phyloP scores from a whole-genome alignment of 2,797 vertebrate genomes.

The Acanthurus leucopareius region DNA sequence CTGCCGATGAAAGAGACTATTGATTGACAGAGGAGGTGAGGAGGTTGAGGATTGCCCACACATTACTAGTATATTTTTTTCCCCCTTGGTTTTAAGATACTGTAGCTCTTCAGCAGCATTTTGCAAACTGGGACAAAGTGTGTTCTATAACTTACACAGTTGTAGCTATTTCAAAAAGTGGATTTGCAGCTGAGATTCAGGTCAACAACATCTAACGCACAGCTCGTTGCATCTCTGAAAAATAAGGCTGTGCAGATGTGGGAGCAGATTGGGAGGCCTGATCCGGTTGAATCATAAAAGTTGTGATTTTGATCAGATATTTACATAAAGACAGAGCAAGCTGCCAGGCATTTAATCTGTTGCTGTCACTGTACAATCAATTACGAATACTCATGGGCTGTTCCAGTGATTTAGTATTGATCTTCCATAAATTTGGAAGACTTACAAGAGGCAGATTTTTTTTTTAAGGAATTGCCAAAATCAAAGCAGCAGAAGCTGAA shows the following conservation, averaged over 20 bases:
- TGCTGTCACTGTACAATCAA: slow-evolving; percentile 11
- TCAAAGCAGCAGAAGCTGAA: background rate
- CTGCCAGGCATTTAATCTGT: slow-evolving; percentile 37
- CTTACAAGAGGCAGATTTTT: background rate
- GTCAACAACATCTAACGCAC: slow-evolving; percentile 63
- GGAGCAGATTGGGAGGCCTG: slow-evolving; percentile 41
- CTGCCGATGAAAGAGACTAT: slow-evolving; percentile 83
- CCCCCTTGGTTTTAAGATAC: slow-evolving; percentile 62
- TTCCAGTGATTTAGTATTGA: slow-evolving; percentile 29
- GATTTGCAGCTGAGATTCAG: slow-evolving; percentile 72
- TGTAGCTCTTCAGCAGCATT: slow-evolving; percentile 54
- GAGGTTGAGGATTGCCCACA: slow-evolving; percentile 81
- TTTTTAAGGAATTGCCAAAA: slow-evolving; percentile 4
- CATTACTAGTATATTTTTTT: slow-evolving; percentile 58
- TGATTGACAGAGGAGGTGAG: slow-evolving; percentile 86
- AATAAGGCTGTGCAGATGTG: slow-evolving; percentile 46
- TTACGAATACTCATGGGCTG: background rate
- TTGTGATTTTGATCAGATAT: slow-evolving; percentile 40
- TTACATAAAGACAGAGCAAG: slow-evolving; percentile 21
- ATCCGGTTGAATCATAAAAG: slow-evolving; percentile 23
- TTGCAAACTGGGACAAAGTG: slow-evolving; percentile 79
- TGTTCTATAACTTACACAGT: slow-evolving; percentile 60
- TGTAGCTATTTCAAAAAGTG: slow-evolving; percentile 69
- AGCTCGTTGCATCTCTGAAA: slow-evolving; percentile 37
- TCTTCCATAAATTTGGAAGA: background rate